Evolutionary conservation across 2,113 vertebrate genomes (phyloP), one percentile per base, ranked within the genome.

Genomic region (Salvelinus sp.): DNA sequence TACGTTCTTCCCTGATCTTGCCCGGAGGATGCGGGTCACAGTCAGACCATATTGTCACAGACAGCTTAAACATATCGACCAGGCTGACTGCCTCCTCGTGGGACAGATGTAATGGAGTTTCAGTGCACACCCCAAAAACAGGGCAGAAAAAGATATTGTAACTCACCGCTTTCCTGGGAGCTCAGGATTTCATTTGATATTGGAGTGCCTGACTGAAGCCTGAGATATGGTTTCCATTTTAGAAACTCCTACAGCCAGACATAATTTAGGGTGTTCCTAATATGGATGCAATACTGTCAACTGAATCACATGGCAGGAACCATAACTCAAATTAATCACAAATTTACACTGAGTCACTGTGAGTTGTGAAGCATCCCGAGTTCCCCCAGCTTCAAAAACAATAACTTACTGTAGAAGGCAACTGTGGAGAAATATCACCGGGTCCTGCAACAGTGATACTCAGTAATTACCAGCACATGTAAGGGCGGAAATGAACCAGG

Each of bases 401-500:
- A 63, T 44, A 74, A 76, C 30, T 44, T 12, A 67, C 18, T n/a
- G 58, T 62, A 62, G 6, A 62, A 62, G n/a, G 20, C 58, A 60
- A 10, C 54, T 13, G 28, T 25, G 28, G 25, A 75, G 47, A 62
- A 54, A 73, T 83, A 79, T 83, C 81, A 69, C 60, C 33, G 79
- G 72, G 75, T 74, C 38, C 65, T 63, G 57, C 48, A 23, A 47
- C 10, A 50, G 50, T 44, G 70, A 75, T 60, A 73, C 78, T 70
- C 50, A 70, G 71, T 82, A 77, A 88, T 89, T 81, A 87, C 78
- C 63, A 38, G 84, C 84, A 86, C 77, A 81, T 77, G 83, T 76
- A 76, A 69, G 64, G 80, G 77, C 25, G 76, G 85, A 92, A 88
- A 90, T 87, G 82, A 91, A 87, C 69, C 82, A 80, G 82, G 85